Evolutionary conservation across 92 coral and sea anemone genomes (phyloP).

Genomic region (Meandrina meandrites): DNA sequence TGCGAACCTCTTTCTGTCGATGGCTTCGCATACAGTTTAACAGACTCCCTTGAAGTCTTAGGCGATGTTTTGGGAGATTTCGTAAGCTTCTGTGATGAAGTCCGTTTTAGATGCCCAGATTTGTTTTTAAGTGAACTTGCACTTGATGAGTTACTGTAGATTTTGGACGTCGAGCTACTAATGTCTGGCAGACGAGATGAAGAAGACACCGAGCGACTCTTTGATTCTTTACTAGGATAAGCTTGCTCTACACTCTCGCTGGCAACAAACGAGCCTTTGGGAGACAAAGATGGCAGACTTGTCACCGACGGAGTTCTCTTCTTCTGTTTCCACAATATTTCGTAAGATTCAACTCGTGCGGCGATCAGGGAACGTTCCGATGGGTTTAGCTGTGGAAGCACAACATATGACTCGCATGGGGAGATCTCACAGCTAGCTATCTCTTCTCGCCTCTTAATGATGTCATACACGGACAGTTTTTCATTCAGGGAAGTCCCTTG

Average conservation of each 20-base stretch:
- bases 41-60: slow-evolving; percentile 27
- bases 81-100: neutral
- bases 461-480: slow-evolving; percentile 11
- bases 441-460: slow-evolving; percentile 32
- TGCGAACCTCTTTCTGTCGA: slow-evolving; percentile 11
- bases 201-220: neutral
- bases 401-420: slow-evolving; percentile 80
- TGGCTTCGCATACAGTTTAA: slow-evolving; percentile 16
- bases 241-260: slow-evolving; percentile 5
- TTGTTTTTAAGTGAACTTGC: neutral
- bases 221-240: neutral
- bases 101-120: neutral
- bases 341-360: slow-evolving; percentile 38
- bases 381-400: slow-evolving; percentile 79
- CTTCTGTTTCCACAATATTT: slow-evolving; percentile 20
- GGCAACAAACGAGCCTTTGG: slow-evolving; percentile 25
- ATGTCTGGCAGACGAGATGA: slow-evolving; percentile 45
- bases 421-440: slow-evolving; percentile 66
- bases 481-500: neutral
- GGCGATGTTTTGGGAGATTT: slow-evolving; percentile 4
- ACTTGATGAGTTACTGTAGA: neutral
- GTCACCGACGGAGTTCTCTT: slow-evolving; percentile 16
- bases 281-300: slow-evolving; percentile 39
- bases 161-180: slow-evolving; percentile 21
- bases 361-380: slow-evolving; percentile 67